Conservation (phyloP, 2,113 vertebrate genomes). For the Crypturellus undulatus region DNA sequence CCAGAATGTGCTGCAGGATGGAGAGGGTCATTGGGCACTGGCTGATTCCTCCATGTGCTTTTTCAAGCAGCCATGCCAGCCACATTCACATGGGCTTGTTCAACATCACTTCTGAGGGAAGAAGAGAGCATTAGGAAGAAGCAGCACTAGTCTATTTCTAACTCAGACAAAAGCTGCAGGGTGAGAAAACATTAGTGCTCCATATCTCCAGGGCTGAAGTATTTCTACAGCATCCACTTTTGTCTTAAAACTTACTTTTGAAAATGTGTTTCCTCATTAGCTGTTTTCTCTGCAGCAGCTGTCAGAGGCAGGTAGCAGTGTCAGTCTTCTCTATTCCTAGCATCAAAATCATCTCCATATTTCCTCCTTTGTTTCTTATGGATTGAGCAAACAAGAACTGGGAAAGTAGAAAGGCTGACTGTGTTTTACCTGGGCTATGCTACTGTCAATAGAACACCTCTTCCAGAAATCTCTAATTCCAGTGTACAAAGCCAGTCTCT, state of each 20-base stretch:
- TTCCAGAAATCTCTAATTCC: not conserved
- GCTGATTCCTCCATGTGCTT: not conserved
- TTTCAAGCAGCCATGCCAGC: not conserved
- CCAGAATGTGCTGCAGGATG: accelerated
- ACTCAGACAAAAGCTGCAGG: not conserved
- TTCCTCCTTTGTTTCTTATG: not conserved
- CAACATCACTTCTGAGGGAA: accelerated
- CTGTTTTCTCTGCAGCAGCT: not conserved
- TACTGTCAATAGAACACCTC: not conserved
- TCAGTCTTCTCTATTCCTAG: too few species aligned
- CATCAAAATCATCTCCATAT: too few species aligned
- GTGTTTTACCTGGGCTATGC: not conserved
- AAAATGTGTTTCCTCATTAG: not conserved
- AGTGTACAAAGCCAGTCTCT: not conserved
- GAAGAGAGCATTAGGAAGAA: not conserved
- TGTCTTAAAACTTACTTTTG: not conserved
- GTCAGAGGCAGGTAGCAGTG: not conserved
- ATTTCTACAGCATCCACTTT: not conserved
- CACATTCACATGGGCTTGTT: not conserved
- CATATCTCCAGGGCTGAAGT: not conserved
- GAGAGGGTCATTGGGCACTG: not conserved
- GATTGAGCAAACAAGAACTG: not conserved
- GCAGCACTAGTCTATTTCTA: not conserved
- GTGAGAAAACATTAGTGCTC: not conserved
- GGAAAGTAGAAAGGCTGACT: not conserved